A percentile compares a stretch with the other conserved stretches of the same genome.
phyloP scores from a whole-genome alignment of 1,140 invertebrate species.

The Helicoverpa zea region DNA sequence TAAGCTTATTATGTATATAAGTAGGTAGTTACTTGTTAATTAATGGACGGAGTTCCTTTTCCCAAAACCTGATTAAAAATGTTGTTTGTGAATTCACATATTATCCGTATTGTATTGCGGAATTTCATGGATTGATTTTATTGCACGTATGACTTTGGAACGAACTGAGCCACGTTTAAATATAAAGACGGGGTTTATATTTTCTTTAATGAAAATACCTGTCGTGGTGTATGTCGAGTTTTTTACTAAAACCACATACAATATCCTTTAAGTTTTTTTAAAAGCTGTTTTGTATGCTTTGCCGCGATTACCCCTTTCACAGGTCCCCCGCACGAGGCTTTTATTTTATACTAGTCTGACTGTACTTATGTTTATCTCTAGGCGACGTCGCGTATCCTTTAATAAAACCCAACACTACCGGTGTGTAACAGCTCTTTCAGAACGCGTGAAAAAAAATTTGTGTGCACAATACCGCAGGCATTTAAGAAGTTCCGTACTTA shows the following conservation, averaged over 20 bases:
- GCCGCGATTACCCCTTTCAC: constrained; percentile 39
- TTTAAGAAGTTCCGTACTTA: not conserved
- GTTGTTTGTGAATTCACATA: not conserved
- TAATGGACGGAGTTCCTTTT: not conserved
- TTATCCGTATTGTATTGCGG: not conserved
- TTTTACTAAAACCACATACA: constrained; percentile 8
- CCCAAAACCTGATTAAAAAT: constrained; percentile 13
- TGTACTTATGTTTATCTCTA: constrained; percentile 34
- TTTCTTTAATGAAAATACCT: constrained; percentile 5
- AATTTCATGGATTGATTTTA: not conserved
- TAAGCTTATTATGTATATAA: constrained; percentile 28
- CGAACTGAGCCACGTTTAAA: not conserved
- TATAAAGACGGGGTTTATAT: not conserved
- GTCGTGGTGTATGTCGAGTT: not conserved
- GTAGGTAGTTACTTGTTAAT: not conserved
- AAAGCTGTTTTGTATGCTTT: constrained; percentile 32
- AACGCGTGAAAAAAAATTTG: not conserved
- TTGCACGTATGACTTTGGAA: not conserved
- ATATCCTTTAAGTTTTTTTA: constrained; percentile 9
- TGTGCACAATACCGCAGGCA: not conserved
- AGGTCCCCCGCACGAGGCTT: not conserved
- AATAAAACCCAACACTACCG: constrained; percentile 53
- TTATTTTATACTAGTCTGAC: constrained; percentile 34
- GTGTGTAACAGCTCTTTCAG: not conserved
- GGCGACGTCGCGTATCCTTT: constrained; percentile 60